Conservation (phyloP, 2,888 invertebrate genomes). For the Platycheirus rosarum region DNA sequence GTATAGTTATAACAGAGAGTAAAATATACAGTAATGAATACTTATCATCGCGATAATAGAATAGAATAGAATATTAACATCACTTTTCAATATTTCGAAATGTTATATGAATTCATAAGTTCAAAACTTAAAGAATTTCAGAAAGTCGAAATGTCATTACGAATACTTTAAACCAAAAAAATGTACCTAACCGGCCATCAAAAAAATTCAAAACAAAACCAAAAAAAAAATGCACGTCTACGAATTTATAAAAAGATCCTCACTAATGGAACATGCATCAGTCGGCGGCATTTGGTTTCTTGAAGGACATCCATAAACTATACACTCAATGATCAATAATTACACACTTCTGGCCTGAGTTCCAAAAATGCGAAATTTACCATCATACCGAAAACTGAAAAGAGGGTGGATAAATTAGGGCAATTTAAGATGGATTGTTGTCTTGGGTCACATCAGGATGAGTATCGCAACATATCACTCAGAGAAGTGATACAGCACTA, state of each 20-base stretch:
- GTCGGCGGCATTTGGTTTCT: conserved; percentile 27
- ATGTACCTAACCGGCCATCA: too few species aligned
- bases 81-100: too few species aligned
- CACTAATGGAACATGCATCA: conserved; percentile 38
- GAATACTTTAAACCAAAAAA: too few species aligned
- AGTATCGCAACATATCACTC: conserved; percentile 60
- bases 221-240: conserved; percentile 50
- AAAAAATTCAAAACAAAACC: conserved; percentile 19
- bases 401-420: conserved; percentile 71
- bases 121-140: too few species aligned
- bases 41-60: too few species aligned
- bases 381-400: conserved; percentile 35
- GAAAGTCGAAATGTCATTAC: too few species aligned
- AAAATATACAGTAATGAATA: too few species aligned
- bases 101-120: too few species aligned
- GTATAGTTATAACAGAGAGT: too few species aligned
- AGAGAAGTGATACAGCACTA: conserved; percentile 68
- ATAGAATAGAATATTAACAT: too few species aligned
- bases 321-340: conserved; percentile 66
- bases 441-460: conserved; percentile 39
- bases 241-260: neutral
- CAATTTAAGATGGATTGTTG: conserved; percentile 64
- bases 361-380: conserved; percentile 50
- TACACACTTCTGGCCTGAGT: conserved; percentile 50
- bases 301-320: conserved; percentile 64